Conservation (phyloP, 64 coral and sea anemone species). For the Orbicella faveolata region DNA sequence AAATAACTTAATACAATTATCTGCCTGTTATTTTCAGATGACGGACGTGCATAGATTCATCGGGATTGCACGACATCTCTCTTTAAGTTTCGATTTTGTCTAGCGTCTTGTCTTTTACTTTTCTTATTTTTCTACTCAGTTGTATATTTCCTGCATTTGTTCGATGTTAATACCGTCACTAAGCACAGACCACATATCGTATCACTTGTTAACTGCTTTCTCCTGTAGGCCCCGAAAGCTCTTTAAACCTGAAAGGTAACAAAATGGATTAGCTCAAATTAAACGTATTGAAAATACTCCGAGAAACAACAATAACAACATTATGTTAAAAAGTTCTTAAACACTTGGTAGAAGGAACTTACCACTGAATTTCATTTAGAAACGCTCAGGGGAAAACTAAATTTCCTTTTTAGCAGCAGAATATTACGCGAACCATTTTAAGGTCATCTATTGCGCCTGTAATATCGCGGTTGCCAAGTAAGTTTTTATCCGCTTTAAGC, state of each 20-base stretch:
- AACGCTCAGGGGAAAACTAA: not conserved
- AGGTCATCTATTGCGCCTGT: not conserved
- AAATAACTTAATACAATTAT: conserved; percentile 8
- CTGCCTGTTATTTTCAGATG: not conserved
- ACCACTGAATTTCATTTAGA: not conserved
- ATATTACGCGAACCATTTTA: not conserved
- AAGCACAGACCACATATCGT: not conserved
- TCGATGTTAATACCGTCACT: not conserved
- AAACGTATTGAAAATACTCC: not conserved
- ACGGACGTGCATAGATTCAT: not conserved
- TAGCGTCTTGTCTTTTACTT: too few relatives aligned
- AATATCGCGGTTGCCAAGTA: conserved; percentile 29
- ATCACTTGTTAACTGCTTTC: not conserved
- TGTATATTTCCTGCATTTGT: not conserved
- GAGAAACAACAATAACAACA: not conserved
- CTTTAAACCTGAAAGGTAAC: not conserved
- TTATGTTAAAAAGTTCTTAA: not conserved
- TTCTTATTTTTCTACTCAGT: not conserved
- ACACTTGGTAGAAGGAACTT: not conserved
- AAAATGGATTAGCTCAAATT: not conserved
- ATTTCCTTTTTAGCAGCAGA: not conserved
- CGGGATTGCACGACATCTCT: not conserved
- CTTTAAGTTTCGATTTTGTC: not conserved
- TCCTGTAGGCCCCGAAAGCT: not conserved
- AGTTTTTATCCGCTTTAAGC: conserved; percentile 4